phyloP scores from a whole-genome alignment of 2,113 vertebrate species.

The Oryzias melastigma region DNA sequence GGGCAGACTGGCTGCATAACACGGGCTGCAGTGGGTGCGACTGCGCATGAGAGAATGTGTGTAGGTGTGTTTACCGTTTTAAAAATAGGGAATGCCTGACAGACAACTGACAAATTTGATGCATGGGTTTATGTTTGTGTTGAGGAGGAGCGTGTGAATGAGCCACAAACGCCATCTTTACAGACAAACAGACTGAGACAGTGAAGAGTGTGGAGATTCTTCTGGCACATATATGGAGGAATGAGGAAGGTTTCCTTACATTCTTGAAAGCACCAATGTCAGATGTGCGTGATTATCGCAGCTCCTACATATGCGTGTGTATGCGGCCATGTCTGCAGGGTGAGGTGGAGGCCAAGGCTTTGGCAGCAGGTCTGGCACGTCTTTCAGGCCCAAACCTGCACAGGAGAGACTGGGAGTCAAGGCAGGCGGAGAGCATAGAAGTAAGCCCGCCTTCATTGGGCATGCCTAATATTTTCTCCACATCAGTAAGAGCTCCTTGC shows the following conservation, averaged over 20 bases:
- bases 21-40: slow-evolving; percentile 50
- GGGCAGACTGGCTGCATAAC: slow-evolving; percentile 10
- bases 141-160: slow-evolving; percentile 51
- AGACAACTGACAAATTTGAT: slow-evolving; percentile 43
- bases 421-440: slow-evolving; percentile 46
- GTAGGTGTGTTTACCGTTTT: slow-evolving; percentile 62
- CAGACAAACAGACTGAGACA: not conserved
- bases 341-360: slow-evolving; percentile 76
- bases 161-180: slow-evolving; percentile 15
- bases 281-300: slow-evolving; percentile 7
- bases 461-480: slow-evolving; percentile 32
- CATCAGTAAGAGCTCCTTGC: slow-evolving; percentile 31
- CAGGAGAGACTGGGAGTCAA: slow-evolving; percentile 32
- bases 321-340: slow-evolving; percentile 78
- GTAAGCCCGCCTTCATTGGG: slow-evolving; percentile 38
- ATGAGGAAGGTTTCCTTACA: slow-evolving; percentile 8
- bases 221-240: not conserved
- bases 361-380: slow-evolving; percentile 82
- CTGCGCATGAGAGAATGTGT: slow-evolving; percentile 67
- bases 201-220: slow-evolving; percentile 15
- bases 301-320: slow-evolving; percentile 11
- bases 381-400: slow-evolving; percentile 81
- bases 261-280: slow-evolving; percentile 13
- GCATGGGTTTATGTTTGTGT: slow-evolving; percentile 47
- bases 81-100: slow-evolving; percentile 63